Conservation (phyloP, 2,888 invertebrate genomes). For the Yponomeuta malinellus region DNA sequence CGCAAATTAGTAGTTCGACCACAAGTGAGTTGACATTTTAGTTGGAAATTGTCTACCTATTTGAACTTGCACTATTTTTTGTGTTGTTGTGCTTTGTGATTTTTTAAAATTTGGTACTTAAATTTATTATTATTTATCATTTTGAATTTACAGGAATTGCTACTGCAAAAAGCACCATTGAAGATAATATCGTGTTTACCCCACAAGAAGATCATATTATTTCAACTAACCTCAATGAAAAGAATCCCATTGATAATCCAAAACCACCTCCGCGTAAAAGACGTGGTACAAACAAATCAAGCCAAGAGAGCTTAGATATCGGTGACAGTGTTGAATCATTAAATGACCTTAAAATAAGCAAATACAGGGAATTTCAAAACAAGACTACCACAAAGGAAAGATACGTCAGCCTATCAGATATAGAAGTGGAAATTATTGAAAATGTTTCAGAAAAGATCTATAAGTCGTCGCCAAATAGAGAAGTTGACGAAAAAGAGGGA, state of each 20-base stretch:
- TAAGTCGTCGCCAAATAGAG: slow-evolving; percentile 42
- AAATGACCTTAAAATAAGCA: neutral
- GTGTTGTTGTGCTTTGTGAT: neutral
- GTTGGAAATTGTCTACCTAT: slow-evolving; percentile 27
- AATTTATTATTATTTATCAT: no score
- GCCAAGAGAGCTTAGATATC: slow-evolving; percentile 10
- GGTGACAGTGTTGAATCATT: slow-evolving; percentile 12
- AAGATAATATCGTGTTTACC: neutral
- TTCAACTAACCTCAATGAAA: no score
- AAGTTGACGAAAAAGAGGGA: slow-evolving; percentile 38
- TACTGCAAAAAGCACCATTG: neutral
- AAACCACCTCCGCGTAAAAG: slow-evolving; percentile 10
- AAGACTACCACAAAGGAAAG: slow-evolving; percentile 36
- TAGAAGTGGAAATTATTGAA: slow-evolving; percentile 65
- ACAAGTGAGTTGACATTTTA: slow-evolving; percentile 38
- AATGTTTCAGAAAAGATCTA: slow-evolving; percentile 36
- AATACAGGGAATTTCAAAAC: neutral
- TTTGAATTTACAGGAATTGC: neutral
- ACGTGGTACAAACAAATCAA: neutral
- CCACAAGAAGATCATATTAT: no score
- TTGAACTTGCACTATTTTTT: neutral
- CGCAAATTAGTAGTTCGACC: slow-evolving; percentile 41
- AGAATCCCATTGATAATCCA: neutral
- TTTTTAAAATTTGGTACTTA: no score
- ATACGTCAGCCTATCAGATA: slow-evolving; percentile 58